Percentiles rank a stretch among this genome's conserved stretches.
phyloP scores from a whole-genome alignment of 1,140 invertebrate species.

The Magallana angulata region DNA sequence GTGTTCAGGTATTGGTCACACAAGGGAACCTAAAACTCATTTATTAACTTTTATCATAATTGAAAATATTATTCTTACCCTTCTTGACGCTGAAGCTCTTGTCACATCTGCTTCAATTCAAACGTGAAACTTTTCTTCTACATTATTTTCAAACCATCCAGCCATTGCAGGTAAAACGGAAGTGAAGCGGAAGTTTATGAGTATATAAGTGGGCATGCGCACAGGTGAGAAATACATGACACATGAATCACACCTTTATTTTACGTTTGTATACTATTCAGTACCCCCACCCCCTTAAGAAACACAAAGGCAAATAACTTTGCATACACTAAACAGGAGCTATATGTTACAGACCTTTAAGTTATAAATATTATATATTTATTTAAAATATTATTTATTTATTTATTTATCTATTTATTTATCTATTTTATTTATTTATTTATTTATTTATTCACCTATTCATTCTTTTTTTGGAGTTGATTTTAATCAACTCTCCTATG shows the following conservation, averaged over 20 bases:
- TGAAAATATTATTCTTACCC: background rate
- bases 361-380: too few species aligned
- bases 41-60: background rate
- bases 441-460: too few species aligned
- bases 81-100: background rate
- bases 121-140: background rate
- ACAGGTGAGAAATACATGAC: slow-evolving; percentile 44
- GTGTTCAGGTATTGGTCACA: background rate
- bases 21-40: background rate
- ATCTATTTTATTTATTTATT: too few species aligned
- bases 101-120: slow-evolving; percentile 2
- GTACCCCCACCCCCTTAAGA: too few species aligned
- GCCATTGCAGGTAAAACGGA: slow-evolving; percentile 42
- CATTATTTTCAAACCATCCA: slow-evolving; percentile 19
- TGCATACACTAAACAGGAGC: too few species aligned
- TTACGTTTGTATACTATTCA: background rate
- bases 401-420: too few species aligned
- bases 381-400: too few species aligned
- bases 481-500: too few species aligned
- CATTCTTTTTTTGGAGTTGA: too few species aligned
- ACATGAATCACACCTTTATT: slow-evolving; percentile 44
- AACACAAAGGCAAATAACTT: too few species aligned
- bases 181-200: slow-evolving; percentile 29
- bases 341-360: too few species aligned
- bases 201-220: slow-evolving; percentile 37